These are phyloP conservation scores for Elgaria multicarinata DNA, from an alignment of 2,113 vertebrate species.

Conservation along the genomic window DNA sequence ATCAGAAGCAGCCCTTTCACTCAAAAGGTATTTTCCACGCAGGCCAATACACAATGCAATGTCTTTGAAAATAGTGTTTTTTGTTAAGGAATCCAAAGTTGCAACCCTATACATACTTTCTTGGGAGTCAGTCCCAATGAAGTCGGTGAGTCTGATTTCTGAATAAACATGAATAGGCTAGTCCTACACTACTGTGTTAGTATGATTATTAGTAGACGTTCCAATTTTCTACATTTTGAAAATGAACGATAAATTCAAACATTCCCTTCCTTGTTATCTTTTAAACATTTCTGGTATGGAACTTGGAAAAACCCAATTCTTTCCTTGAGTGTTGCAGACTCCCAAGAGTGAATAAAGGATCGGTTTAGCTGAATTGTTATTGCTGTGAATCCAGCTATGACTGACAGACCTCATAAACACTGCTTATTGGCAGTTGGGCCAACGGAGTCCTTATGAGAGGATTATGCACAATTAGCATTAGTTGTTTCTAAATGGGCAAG, in stretches of 20 bases:
- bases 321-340: constrained; percentile 41
- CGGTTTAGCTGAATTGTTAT: constrained; percentile 48
- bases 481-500: constrained; percentile 33
- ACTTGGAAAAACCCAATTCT: background rate
- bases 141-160: background rate
- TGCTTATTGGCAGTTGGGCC: constrained; percentile 23
- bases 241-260: background rate
- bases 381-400: constrained; percentile 37
- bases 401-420: constrained; percentile 47
- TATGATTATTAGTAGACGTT: background rate
- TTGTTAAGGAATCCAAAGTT: background rate
- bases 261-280: background rate
- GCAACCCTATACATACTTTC: background rate
- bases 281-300: background rate
- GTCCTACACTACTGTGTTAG: background rate
- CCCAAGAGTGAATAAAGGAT: constrained; percentile 49
- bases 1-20: too few relatives aligned
- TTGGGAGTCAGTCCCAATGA: background rate
- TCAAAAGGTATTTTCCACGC: background rate
- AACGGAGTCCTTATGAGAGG: constrained; percentile 11
- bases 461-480: constrained; percentile 66
- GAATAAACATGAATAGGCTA: background rate
- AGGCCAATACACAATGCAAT: background rate
- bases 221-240: background rate
- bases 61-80: background rate